These are phyloP conservation scores for Grapholita molesta DNA, from an alignment of 1,140 invertebrate genomes.

Conservation along the genomic window DNA sequence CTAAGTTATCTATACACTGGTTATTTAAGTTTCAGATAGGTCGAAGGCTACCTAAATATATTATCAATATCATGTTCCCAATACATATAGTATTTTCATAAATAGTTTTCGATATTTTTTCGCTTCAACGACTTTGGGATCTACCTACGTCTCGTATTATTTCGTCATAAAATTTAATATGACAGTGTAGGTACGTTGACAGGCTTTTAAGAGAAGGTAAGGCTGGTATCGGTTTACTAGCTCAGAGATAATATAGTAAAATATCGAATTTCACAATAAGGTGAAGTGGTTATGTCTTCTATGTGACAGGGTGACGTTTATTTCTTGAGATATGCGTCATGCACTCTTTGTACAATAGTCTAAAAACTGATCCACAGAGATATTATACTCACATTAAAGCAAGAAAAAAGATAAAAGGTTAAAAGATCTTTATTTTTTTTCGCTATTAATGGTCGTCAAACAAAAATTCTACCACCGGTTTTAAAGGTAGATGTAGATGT, in stretches of 20 bases:
- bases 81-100: background rate
- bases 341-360: no score
- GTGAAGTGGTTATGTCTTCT: background rate
- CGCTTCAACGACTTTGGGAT: background rate
- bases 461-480: no score
- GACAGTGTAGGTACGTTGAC: background rate
- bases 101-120: background rate
- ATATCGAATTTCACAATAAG: background rate
- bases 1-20: no score
- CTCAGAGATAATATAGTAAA: background rate
- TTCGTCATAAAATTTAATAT: background rate
- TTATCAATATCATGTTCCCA: background rate
- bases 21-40: background rate
- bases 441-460: no score
- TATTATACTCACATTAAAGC: no score
- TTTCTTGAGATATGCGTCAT: background rate
- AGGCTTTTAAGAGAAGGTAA: background rate
- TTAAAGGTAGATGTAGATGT: no score
- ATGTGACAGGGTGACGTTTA: background rate
- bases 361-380: no score
- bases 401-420: no score
- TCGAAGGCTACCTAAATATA: background rate
- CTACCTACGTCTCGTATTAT: background rate
- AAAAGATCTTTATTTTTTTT: no score
- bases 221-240: background rate